These are phyloP conservation scores for Tuberolachnus salignus DNA, from an alignment of 2,888 invertebrate species.

Conservation along the genomic window DNA sequence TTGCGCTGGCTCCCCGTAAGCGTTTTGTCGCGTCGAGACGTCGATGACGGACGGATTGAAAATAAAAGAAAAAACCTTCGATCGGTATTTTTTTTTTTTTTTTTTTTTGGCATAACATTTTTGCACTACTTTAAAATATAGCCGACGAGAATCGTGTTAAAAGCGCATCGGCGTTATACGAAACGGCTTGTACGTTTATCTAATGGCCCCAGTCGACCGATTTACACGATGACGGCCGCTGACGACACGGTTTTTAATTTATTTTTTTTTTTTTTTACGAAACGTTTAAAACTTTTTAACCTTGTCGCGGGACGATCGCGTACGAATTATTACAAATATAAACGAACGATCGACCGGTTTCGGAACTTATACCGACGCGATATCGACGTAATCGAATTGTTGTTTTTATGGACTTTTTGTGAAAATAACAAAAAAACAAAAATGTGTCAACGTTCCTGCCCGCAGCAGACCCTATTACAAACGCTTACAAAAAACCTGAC, in stretches of 20 bases:
- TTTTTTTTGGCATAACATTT: slow-evolving; percentile 16
- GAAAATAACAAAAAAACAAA: too few species aligned
- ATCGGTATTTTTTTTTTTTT: too few species aligned
- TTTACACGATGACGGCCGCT: not conserved
- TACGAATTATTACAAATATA: too few species aligned
- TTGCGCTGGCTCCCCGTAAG: not conserved
- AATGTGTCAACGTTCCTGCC: too few species aligned
- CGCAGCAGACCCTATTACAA: too few species aligned
- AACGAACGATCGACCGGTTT: too few species aligned
- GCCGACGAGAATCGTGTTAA: not conserved
- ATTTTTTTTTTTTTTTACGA: not conserved
- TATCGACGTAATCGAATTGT: too few species aligned
- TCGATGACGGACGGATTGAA: slow-evolving; percentile 36
- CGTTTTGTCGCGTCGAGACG: not conserved
- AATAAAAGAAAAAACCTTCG: slow-evolving; percentile 19
- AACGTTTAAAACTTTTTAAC: not conserved
- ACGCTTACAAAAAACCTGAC: too few species aligned
- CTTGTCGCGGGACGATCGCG: not conserved
- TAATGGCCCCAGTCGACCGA: too few species aligned
- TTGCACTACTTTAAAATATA: not conserved
- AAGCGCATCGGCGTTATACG: not conserved
- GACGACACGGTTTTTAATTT: not conserved
- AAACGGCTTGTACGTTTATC: too few species aligned
- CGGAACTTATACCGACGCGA: too few species aligned
- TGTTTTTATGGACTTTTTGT: too few species aligned